Percentiles rank a stretch among this genome's conserved stretches.
Conservation (phyloP, 2,113 vertebrate genomes). For the Furnarius figulus region DNA sequence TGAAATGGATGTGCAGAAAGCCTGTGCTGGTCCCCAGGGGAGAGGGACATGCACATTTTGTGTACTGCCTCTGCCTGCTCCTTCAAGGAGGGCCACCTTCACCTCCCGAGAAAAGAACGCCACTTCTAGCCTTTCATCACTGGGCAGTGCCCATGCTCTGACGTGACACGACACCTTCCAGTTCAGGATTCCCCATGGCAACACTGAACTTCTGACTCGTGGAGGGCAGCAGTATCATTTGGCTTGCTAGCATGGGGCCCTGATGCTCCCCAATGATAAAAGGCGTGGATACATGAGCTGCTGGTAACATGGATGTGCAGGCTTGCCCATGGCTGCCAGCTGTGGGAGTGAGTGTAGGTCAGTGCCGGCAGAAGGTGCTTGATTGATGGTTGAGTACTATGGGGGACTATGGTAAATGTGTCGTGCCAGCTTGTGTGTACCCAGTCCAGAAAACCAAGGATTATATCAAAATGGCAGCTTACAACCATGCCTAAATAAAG, state of each 20-base stretch:
- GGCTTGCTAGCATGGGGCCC: not conserved
- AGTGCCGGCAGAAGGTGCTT: not conserved
- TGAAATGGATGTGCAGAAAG: not conserved
- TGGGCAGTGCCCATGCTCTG: rapidly evolving
- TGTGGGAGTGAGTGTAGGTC: not conserved
- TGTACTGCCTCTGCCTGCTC: not conserved
- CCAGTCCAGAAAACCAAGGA: not conserved
- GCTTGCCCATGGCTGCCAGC: not conserved
- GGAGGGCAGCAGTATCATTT: not conserved
- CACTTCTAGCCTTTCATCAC: too few relatives aligned
- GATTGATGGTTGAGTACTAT: not conserved
- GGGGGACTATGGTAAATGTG: not conserved
- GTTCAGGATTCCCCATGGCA: not conserved
- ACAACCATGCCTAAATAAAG: not conserved
- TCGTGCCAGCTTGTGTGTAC: not conserved
- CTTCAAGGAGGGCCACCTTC: not conserved
- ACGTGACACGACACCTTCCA: rapidly evolving
- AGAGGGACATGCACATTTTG: rapidly evolving
- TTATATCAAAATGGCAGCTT: not conserved
- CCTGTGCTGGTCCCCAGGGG: not conserved
- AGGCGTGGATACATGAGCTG: rapidly evolving
- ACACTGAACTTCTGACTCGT: rapidly evolving
- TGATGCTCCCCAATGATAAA: not conserved
- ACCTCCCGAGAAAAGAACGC: rapidly evolving
- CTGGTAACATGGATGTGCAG: not conserved